These are phyloP conservation scores for Hesperophylax magnus DNA, from an alignment of 1,140 invertebrate genomes.

Conservation along the genomic window DNA sequence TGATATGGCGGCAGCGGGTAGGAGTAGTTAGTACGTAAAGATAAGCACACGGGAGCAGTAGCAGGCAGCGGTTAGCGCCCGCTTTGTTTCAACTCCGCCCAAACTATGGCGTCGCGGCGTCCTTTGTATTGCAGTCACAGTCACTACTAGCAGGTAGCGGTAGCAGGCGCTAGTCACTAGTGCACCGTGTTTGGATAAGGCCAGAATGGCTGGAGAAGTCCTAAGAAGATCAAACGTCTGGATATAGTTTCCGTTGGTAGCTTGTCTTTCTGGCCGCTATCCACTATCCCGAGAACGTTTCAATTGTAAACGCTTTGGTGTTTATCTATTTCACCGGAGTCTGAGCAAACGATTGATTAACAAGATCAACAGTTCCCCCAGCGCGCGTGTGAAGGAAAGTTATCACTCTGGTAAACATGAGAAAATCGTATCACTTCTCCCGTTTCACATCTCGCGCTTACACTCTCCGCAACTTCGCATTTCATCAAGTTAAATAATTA, in stretches of 20 bases:
- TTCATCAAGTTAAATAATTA: no score
- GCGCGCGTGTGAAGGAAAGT: no score
- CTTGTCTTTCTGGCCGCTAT: slow-evolving; percentile 12
- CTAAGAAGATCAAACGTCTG: slow-evolving; percentile 4
- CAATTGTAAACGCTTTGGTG: not conserved
- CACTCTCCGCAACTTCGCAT: no score
- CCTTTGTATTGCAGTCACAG: not conserved
- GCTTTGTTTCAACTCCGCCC: not conserved
- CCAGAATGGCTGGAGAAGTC: not conserved
- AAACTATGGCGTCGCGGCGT: not conserved
- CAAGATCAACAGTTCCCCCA: not conserved
- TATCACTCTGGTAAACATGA: no score
- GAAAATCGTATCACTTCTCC: no score
- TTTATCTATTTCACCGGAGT: not conserved
- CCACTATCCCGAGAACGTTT: not conserved
- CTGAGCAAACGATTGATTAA: slow-evolving; percentile 6
- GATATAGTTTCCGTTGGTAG: not conserved
- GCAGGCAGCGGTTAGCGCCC: not conserved
- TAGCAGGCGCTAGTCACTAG: not conserved
- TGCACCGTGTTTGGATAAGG: not conserved
- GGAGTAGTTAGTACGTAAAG: no score
- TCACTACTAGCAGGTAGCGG: no score
- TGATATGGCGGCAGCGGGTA: not conserved
- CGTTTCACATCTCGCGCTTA: no score
- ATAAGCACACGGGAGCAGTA: no score